Base-by-base conservation (phyloP, 2,797 vertebrate genomes). In the Mastacembelus armatus region DNA sequence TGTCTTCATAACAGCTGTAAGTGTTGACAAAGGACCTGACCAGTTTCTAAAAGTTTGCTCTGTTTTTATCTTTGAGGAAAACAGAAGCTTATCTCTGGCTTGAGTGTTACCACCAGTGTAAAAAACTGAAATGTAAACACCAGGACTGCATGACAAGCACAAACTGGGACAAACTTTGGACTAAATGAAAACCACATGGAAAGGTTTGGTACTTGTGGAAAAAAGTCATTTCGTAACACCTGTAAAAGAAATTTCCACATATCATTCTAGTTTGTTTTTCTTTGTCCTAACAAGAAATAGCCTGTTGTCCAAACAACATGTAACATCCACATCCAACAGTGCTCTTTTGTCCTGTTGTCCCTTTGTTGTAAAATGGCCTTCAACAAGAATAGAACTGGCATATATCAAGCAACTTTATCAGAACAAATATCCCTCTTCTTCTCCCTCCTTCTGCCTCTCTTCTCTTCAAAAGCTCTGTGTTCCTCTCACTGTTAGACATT, bases 211-310 rank as follows among this genome's bases (percentile, higher is more conserved):
- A 26, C 10, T 51, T 29, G 6, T 68, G 58, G 36, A 74, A 61
- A 42, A 35, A 64, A 58, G 65, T 45, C 35, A 55, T 52, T 60
- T 73, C 32, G 48, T 40, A 66, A 67, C 71, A 78, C 78, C 61
- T 72, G 71, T 58, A 14, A 66, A 15, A 65, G 49, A 43, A 30
- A 54, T 70, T n/a, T 65, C 18, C 10, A 55, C 47, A 44, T 30
- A 35, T 58, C 48, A 29, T 3, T 26, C 12, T 0, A 0, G 26
- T 30, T 15, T 0, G 1, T 55, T 64, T 69, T 32, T 48, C 7
- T 29, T 16, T 33, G 1, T 4, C 5, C 8, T 9, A 7, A 43
- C 21, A 39, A 39, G 66, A 24, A 38, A 30, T 4, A 3, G 48
- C 29, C 33, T 26, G 18, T 21, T 50, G 45, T 76, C 45, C 1